Evolutionary conservation across 2,113 vertebrate species (phyloP).

Genomic region (Porphyrio hochstetteri): DNA sequence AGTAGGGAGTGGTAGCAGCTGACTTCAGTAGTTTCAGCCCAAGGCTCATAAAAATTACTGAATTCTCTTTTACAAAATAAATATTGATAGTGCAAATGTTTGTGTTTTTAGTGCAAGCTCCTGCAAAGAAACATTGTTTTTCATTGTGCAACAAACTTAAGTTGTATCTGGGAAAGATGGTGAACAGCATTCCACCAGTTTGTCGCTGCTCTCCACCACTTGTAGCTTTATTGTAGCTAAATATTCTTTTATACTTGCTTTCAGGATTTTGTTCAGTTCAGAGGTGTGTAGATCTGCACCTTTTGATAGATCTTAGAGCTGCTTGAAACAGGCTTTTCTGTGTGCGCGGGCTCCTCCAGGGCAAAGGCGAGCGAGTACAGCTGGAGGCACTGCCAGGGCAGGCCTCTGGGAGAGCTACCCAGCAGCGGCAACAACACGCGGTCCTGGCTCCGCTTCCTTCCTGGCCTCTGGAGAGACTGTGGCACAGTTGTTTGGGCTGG

Average conservation of each 20-base stretch:
- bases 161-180: neutral
- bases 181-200: neutral
- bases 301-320: neutral
- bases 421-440: neutral
- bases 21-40: neutral
- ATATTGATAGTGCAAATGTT: neutral
- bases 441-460: neutral
- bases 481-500: neutral
- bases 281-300: neutral
- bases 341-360: fast-evolving
- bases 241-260: neutral
- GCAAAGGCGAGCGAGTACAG: neutral
- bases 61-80: neutral
- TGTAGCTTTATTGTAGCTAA: neutral
- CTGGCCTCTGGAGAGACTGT: neutral
- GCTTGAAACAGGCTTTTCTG: neutral
- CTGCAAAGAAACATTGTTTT: neutral
- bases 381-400: neutral
- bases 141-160: neutral
- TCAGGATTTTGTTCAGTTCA: neutral
- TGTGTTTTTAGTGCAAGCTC: neutral
- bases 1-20: neutral
- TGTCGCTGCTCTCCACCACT: neutral
- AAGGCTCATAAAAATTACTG: neutral
- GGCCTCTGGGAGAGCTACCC: neutral